Evolutionary conservation across 2,797 vertebrate species (phyloP).

Genomic region (Pseudomugil gertrudae): DNA sequence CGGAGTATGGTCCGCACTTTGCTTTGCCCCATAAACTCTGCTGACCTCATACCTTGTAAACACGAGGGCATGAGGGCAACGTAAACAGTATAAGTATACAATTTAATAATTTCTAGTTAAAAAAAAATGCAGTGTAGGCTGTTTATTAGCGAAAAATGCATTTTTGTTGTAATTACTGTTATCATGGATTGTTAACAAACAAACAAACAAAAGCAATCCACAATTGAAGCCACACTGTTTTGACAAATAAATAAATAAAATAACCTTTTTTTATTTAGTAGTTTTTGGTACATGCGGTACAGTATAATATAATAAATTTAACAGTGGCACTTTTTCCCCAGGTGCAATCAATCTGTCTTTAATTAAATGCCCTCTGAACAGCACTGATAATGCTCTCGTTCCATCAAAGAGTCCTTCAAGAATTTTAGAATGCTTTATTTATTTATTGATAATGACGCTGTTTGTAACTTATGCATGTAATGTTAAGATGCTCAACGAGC

Average conservation of each 20-base stretch:
- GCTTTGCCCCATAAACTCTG: slow-evolving; percentile 2
- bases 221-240: not conserved
- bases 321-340: not conserved
- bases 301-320: not conserved
- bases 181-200: not conserved
- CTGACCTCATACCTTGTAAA: not conserved
- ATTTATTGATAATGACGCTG: not conserved
- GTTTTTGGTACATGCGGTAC: not conserved
- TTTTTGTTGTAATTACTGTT: not conserved
- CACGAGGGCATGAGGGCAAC: not conserved
- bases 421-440: not conserved
- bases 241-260: not conserved
- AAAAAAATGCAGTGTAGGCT: not conserved
- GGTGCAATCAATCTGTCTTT: not conserved
- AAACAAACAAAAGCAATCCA: too few species aligned
- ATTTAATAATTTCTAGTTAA: not conserved
- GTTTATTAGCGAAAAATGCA: not conserved
- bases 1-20: slow-evolving; percentile 31
- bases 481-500: slow-evolving; percentile 90
- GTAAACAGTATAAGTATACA: not conserved
- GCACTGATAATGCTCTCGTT: slow-evolving; percentile 1
- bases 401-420: not conserved
- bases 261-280: not conserved
- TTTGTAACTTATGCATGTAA: slow-evolving; percentile 5
- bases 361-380: not conserved